Percentiles rank a stretch among this genome's conserved stretches.
Evolutionary conservation across 2,888 invertebrate genomes (phyloP).

Genomic region (Cylindroiulus punctatus): DNA sequence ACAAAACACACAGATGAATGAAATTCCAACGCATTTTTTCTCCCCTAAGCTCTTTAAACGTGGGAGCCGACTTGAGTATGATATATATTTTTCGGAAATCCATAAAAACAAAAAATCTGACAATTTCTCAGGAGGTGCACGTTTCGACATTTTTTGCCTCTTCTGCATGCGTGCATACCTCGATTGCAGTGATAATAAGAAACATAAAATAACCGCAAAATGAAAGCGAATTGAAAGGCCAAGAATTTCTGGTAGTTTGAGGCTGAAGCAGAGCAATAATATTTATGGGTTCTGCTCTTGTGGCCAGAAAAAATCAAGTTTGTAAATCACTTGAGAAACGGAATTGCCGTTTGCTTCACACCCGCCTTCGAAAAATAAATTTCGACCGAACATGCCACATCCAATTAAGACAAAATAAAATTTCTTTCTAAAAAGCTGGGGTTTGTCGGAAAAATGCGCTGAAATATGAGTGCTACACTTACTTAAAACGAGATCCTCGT

Average conservation of each 20-base stretch:
- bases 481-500: conserved; percentile 6
- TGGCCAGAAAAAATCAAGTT: conserved; percentile 31
- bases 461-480: conserved; percentile 36
- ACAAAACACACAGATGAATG: not conserved
- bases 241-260: conserved; percentile 22
- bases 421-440: not conserved
- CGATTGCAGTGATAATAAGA: conserved; percentile 43
- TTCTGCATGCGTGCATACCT: conserved; percentile 27
- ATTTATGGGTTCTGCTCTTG: conserved; percentile 45
- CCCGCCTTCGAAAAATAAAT: conserved; percentile 46
- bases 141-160: not conserved
- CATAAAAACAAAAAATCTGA: conserved; percentile 39
- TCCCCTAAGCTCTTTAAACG: not conserved
- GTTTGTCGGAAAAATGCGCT: conserved; percentile 12
- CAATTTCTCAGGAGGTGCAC: conserved; percentile 40
- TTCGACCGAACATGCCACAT: conserved; percentile 46
- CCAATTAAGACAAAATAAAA: conserved; percentile 51
- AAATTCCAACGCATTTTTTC: not conserved
- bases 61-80: conserved; percentile 43
- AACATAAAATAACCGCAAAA: conserved; percentile 40
- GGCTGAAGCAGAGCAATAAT: not conserved
- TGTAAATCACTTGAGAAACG: conserved; percentile 36
- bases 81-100: conserved; percentile 45
- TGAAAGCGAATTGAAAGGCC: conserved; percentile 6
- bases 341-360: conserved; percentile 30